Evolutionary conservation across 1,140 invertebrate genomes (phyloP), one percentile per base, ranked within the genome.

Genomic region (Marisa cornuarietis): DNA sequence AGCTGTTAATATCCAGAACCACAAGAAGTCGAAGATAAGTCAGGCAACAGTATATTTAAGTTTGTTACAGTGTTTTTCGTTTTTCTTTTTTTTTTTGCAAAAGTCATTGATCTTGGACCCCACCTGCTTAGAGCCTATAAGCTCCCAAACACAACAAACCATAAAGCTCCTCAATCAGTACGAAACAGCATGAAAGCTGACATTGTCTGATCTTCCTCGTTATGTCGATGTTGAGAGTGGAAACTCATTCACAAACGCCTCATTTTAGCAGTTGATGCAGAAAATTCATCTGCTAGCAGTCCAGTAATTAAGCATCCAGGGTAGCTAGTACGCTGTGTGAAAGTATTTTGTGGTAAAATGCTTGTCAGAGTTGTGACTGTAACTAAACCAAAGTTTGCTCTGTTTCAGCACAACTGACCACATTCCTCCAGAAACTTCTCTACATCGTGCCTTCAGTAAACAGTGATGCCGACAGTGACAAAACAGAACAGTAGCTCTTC

Each of bases 321-420:
- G 54, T 58, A 58, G 54, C 11, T 58, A 58, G 16, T 18, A 1
- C 9, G 1, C 8, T 58, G 0, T 58, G 54, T 14, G 8, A 22
- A n/a, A 63, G 52, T n/a, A 61, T 24, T 26, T 51, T 49, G 24
- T 42, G 13, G 24, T 68, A 16, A 31, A 10, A 26, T 42, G 61
- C 18, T 72, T 22, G 62, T 26, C 11, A 58, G 6, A 52, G n/a
- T 68, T 42, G 18, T 24, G 3, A 65, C 18, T 42, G n/a, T 52
- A 62, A 20, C 24, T 66, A 42, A 42, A 74, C 18, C 9, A 1
- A 52, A 26, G 49, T 80, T 81, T 72, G 74, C 51, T 79, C 69
- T 66, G 31, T 86, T 85, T 72, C 85, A 88, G 87, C 78, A 51
- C 79, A 78, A 66, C 31, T 88, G 14, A 88, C 86, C 8, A 81